These are phyloP conservation scores for Camponotus fellah DNA, from an alignment of 2,888 invertebrate species.

Conservation along the genomic window DNA sequence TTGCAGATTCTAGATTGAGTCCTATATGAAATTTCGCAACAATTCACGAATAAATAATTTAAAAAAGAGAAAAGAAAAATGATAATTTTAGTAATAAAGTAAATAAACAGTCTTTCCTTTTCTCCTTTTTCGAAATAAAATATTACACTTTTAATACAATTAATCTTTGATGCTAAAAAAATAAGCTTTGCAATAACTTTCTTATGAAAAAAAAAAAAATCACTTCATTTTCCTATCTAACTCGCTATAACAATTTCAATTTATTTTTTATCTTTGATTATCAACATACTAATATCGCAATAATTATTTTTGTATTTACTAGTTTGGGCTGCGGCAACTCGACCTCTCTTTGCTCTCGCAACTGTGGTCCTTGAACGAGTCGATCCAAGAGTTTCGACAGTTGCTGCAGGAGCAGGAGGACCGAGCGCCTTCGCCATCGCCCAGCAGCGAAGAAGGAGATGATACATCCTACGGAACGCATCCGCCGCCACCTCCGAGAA, in stretches of 20 bases:
- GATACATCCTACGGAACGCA: constrained; percentile 85
- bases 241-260: background rate
- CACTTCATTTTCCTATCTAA: background rate
- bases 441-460: constrained; percentile 86
- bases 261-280: background rate
- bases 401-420: constrained; percentile 88
- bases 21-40: constrained; percentile 29
- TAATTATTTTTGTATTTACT: constrained; percentile 80
- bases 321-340: constrained; percentile 96
- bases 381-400: constrained; percentile 95
- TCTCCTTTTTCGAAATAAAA: background rate
- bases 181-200: background rate
- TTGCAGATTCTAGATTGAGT: background rate
- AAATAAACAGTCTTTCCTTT: background rate
- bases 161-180: too few relatives aligned
- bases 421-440: constrained; percentile 87
- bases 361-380: constrained; percentile 96
- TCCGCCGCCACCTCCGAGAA: constrained; percentile 87
- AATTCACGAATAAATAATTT: background rate
- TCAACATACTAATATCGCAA: background rate
- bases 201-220: background rate
- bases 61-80: background rate
- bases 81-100: background rate
- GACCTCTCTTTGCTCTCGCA: constrained; percentile 96
- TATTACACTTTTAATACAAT: background rate